phyloP scores from a whole-genome alignment of 2,888 invertebrate species.

The Eupeodes latifasciatus region DNA sequence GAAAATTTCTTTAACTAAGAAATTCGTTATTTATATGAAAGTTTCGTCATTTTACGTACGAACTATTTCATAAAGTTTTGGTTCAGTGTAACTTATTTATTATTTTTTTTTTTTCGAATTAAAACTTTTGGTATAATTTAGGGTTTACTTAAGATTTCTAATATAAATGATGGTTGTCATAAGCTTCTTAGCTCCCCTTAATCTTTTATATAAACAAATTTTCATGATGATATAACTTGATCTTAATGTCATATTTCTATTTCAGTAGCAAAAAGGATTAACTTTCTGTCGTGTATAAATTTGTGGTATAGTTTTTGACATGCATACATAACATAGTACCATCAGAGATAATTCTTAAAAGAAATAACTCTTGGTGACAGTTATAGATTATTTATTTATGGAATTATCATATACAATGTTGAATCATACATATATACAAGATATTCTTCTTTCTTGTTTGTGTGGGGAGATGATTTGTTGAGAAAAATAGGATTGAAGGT shows the following conservation, averaged over 20 bases:
- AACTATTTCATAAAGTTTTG: too few species aligned
- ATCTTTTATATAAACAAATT: constrained; percentile 13
- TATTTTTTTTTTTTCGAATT: not conserved
- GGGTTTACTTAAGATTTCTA: not conserved
- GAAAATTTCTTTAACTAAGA: too few species aligned
- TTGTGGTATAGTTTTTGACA: not conserved
- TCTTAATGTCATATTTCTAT: constrained; percentile 7
- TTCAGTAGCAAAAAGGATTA: constrained; percentile 25
- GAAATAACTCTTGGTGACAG: not conserved
- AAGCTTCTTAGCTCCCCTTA: constrained; percentile 29
- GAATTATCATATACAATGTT: not conserved
- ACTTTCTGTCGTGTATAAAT: not conserved
- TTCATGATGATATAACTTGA: not conserved
- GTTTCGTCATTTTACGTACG: too few species aligned
- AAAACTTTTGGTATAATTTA: not conserved
- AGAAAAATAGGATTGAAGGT: too few species aligned
- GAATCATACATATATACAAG: too few species aligned
- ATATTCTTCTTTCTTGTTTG: too few species aligned
- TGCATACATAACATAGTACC: too few species aligned
- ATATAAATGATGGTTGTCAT: not conserved
- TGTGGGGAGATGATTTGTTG: too few species aligned
- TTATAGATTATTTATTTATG: not conserved
- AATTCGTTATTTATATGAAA: too few species aligned
- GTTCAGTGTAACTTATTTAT: too few species aligned
- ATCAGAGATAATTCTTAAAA: not conserved